Evolutionary conservation across 2,113 vertebrate species (phyloP).

Genomic region (Chlorodrepanis virens): DNA sequence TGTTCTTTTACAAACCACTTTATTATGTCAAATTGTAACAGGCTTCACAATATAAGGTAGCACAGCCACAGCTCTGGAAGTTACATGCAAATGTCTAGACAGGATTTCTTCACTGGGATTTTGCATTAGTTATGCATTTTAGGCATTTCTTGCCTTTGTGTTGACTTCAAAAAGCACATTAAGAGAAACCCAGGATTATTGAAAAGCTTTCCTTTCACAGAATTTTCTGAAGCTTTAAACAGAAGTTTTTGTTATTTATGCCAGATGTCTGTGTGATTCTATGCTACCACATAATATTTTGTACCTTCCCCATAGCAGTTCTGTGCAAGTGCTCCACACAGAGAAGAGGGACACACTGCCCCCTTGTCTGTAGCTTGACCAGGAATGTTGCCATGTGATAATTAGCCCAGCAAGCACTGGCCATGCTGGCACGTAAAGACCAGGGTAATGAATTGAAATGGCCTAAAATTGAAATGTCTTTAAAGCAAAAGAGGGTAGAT

Average conservation of each 20-base stretch:
- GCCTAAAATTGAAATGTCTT: background rate
- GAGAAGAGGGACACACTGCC: background rate
- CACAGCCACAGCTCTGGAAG: background rate
- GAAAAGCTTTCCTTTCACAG: background rate
- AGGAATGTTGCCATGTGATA: background rate
- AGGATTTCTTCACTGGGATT: background rate
- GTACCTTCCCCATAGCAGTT: background rate
- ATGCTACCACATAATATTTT: background rate
- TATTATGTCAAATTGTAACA: background rate
- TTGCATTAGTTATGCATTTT: background rate
- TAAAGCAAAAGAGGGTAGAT: background rate
- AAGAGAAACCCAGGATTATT: background rate
- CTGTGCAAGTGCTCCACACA: background rate
- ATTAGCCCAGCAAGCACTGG: background rate
- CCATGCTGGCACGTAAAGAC: rapidly evolving
- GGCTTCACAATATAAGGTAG: background rate
- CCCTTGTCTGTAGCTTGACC: background rate
- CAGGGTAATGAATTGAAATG: background rate
- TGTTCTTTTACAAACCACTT: background rate
- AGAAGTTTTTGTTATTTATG: background rate
- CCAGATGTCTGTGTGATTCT: background rate
- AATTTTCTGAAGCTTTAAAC: background rate
- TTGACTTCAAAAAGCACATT: background rate
- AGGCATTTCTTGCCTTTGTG: background rate
- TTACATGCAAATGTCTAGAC: background rate